phyloP scores from a whole-genome alignment of 2,797 vertebrate genomes.

The Phalloptychus januarius region DNA sequence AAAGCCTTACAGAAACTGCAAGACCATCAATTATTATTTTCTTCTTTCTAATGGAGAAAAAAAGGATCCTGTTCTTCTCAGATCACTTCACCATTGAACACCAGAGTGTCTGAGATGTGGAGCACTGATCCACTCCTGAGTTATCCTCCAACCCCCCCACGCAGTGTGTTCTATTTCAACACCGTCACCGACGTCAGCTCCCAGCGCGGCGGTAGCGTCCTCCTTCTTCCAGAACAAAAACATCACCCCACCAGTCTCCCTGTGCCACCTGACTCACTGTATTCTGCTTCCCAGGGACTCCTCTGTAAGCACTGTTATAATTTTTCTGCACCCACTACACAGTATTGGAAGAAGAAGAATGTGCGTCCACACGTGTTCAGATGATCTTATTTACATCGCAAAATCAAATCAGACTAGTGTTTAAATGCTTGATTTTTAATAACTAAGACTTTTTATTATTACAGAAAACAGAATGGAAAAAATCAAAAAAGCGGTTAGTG shows the following conservation, averaged over 20 bases:
- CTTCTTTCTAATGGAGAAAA: background rate
- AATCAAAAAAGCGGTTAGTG: constrained; percentile 3
- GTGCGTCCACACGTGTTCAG: constrained; percentile 38
- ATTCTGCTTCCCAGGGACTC: constrained; percentile 45
- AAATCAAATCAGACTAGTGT: constrained; percentile 49
- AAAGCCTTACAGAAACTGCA: background rate
- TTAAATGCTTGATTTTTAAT: constrained; percentile 18
- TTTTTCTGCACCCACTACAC: constrained; percentile 12
- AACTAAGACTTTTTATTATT: background rate
- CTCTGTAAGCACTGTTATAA: constrained; percentile 19
- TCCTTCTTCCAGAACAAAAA: constrained; percentile 73
- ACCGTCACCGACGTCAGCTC: constrained; percentile 59
- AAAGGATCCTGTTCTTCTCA: background rate
- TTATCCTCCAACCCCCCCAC: constrained; percentile 40
- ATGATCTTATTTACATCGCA: constrained; percentile 57
- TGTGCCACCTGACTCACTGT: constrained; percentile 33
- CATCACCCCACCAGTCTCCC: constrained; percentile 64
- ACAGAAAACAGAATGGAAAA: background rate
- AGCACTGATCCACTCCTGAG: constrained; percentile 49
- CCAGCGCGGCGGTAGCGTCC: constrained; percentile 35
- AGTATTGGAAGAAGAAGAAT: constrained; percentile 6
- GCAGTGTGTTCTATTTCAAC: constrained; percentile 66
- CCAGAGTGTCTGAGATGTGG: constrained; percentile 59
- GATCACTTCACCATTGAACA: constrained; percentile 2
- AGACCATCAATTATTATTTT: background rate